Percentiles rank a stretch among this genome's conserved stretches.
Evolutionary conservation across 2,113 vertebrate genomes (phyloP).

Genomic region (Coracopsis vasa): DNA sequence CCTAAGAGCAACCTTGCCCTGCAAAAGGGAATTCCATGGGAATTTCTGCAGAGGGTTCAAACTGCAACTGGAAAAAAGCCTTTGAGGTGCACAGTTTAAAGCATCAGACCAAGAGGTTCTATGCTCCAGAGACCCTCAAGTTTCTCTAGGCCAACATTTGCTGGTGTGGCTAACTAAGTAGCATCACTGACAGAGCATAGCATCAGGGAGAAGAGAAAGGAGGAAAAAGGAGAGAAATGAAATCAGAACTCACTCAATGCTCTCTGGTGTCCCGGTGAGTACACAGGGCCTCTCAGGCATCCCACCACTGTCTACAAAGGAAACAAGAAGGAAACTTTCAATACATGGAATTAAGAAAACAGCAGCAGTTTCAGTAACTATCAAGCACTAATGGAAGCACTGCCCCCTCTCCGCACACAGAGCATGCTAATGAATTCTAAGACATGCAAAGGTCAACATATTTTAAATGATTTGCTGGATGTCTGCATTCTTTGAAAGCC

Average conservation of each 20-base stretch:
- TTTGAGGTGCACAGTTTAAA: constrained; percentile 17
- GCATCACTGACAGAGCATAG: constrained; percentile 48
- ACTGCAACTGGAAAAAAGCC: not conserved
- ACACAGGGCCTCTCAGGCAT: constrained; percentile 96
- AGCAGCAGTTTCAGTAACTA: not conserved
- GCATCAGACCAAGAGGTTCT: constrained; percentile 47
- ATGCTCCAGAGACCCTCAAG: constrained; percentile 24
- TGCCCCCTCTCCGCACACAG: rapidly evolving
- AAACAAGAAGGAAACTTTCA: constrained; percentile 34
- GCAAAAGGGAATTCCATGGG: not conserved
- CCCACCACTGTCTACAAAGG: constrained; percentile 90
- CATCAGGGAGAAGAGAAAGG: constrained; percentile 64
- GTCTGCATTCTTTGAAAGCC: not conserved
- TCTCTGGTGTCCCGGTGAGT: constrained; percentile 94
- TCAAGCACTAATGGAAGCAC: not conserved
- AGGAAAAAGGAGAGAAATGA: constrained; percentile 55
- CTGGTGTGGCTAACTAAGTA: constrained; percentile 28
- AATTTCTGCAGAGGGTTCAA: constrained; percentile 25
- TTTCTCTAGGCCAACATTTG: constrained; percentile 32
- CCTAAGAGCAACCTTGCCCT: constrained; percentile 50
- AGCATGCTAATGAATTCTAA: not conserved
- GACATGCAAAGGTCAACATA: not conserved
- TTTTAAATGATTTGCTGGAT: not conserved
- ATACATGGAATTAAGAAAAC: not conserved
- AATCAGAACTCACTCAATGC: constrained; percentile 91